Evolutionary conservation across 2,888 invertebrate species (phyloP).

Genomic region (Pandemis heparana): DNA sequence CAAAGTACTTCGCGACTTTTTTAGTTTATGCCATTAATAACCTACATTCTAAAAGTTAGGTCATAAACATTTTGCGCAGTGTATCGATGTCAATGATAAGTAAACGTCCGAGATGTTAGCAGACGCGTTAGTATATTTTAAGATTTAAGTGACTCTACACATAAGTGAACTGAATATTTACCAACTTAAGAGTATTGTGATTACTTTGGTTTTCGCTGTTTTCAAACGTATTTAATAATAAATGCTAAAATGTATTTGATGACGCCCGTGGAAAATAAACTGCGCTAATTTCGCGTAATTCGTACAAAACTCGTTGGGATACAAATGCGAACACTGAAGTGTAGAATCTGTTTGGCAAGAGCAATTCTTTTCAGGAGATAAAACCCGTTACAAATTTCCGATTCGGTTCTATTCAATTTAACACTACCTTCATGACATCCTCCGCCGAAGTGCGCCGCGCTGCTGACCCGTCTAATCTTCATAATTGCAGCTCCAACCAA

Average conservation of each 20-base stretch:
- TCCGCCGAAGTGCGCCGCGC: constrained; percentile 49
- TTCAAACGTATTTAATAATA: too few species aligned
- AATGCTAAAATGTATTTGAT: too few species aligned
- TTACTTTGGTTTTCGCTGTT: too few species aligned
- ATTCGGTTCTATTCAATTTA: constrained; percentile 38
- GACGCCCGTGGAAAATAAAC: too few species aligned
- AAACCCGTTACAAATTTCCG: background rate
- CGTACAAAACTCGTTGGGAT: background rate
- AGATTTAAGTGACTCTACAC: background rate
- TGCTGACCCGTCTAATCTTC: constrained; percentile 47
- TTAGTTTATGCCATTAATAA: constrained; percentile 9
- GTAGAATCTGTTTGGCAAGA: background rate
- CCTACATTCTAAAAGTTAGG: constrained; percentile 24
- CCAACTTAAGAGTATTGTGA: too few species aligned
- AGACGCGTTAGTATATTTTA: constrained; percentile 7
- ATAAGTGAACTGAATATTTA: background rate
- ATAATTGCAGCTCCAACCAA: constrained; percentile 39
- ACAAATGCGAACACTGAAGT: background rate
- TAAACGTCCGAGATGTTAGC: background rate
- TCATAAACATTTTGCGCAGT: constrained; percentile 22
- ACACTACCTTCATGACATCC: constrained; percentile 39
- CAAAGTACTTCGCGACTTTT: background rate
- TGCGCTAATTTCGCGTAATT: background rate
- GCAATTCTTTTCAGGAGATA: background rate
- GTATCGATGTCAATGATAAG: constrained; percentile 13